Percentiles rank a stretch among this genome's conserved stretches.
phyloP scores from a whole-genome alignment of 2,888 invertebrate genomes.

The Cordilura impudica region DNA sequence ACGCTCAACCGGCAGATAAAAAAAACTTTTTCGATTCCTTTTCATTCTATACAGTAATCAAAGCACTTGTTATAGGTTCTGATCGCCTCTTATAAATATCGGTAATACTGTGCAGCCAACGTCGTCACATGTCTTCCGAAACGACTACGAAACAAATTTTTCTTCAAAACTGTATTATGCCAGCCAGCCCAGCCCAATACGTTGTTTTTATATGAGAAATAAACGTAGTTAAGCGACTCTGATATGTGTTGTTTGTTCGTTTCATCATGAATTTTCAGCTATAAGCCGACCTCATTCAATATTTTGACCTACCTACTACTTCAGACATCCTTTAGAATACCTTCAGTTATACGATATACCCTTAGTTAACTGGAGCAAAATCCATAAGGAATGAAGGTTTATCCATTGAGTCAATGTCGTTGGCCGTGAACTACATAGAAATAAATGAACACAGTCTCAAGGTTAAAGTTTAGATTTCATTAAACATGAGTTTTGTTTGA shows the following conservation, averaged over 20 bases:
- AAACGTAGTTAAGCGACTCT: slow-evolving; percentile 23
- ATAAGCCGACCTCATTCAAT: slow-evolving; percentile 6
- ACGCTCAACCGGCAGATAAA: not conserved
- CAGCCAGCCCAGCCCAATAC: slow-evolving; percentile 2
- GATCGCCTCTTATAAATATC: slow-evolving; percentile 76
- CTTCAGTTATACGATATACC: slow-evolving; percentile 35
- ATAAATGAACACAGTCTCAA: not conserved
- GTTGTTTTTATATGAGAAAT: not conserved
- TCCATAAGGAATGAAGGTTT: slow-evolving; percentile 59
- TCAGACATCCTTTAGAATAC: slow-evolving; percentile 25
- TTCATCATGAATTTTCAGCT: not conserved
- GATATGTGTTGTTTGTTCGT: not conserved
- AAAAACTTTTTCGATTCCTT: not conserved
- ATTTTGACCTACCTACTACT: slow-evolving; percentile 30
- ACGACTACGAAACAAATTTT: slow-evolving; percentile 51
- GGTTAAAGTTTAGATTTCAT: slow-evolving; percentile 23
- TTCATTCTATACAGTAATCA: not conserved
- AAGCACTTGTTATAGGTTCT: slow-evolving; percentile 38
- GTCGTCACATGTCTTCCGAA: slow-evolving; percentile 60
- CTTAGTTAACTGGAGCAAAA: slow-evolving; percentile 53
- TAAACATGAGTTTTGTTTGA: slow-evolving; percentile 1
- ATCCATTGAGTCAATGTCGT: slow-evolving; percentile 61
- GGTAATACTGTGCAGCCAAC: slow-evolving; percentile 75
- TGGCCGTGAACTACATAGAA: slow-evolving; percentile 51
- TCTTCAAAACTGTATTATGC: no score